phyloP scores from a whole-genome alignment of 2,113 vertebrate genomes.

The Silurus meridionalis region DNA sequence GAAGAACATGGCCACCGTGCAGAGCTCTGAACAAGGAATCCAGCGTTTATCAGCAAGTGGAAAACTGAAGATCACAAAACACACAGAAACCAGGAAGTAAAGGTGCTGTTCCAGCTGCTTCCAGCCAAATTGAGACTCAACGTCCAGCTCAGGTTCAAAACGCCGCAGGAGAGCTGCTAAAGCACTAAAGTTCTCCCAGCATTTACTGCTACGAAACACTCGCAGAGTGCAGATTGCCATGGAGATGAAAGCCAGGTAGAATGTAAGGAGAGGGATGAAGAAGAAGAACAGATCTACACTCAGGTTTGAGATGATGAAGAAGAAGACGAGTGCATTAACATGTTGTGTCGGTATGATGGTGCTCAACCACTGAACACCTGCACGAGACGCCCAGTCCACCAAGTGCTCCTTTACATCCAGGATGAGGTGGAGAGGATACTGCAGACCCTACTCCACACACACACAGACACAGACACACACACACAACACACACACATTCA shows the following conservation, averaged over 20 bases:
- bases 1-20: constrained; percentile 86
- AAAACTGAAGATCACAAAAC: constrained; percentile 94
- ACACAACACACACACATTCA: neutral
- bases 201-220: constrained; percentile 92
- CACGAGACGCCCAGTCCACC: constrained; percentile 89
- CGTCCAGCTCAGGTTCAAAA: constrained; percentile 89
- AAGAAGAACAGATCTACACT: constrained; percentile 93
- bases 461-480: neutral
- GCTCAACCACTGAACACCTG: constrained; percentile 95
- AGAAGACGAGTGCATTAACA: constrained; percentile 94
- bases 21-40: constrained; percentile 93
- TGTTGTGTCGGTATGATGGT: constrained; percentile 93
- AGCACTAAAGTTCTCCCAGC: constrained; percentile 91
- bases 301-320: constrained; percentile 97
- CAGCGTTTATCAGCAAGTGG: constrained; percentile 89
- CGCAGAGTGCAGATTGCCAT: constrained; percentile 97
- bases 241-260: constrained; percentile 94
- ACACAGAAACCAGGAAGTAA: constrained; percentile 89
- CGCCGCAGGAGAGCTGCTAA: constrained; percentile 86
- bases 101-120: constrained; percentile 92
- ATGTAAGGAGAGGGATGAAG: constrained; percentile 88
- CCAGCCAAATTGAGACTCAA: constrained; percentile 94
- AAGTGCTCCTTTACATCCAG: constrained; percentile 91
- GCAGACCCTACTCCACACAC: constrained; percentile 87
- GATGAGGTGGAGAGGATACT: constrained; percentile 85